Percentiles rank a stretch among this genome's conserved stretches.
Conservation (phyloP, 2,888 invertebrate genomes). For the Lasioglossum villosulum region DNA sequence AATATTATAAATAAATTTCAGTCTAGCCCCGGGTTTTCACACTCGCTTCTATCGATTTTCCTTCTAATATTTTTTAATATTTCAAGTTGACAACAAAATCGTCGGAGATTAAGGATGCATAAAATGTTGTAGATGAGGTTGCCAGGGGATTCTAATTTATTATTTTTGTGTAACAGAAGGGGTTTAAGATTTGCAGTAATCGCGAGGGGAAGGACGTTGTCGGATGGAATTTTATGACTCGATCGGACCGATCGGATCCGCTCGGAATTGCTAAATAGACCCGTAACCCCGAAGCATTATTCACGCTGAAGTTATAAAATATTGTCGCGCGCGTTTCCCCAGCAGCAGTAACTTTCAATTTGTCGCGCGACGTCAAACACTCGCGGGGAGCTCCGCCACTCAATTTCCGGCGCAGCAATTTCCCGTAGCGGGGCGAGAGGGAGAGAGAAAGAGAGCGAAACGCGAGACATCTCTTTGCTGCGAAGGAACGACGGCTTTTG, state of each 20-base stretch:
- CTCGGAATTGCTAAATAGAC: conserved; percentile 19
- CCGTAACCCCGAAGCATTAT: background rate
- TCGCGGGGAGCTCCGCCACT: conserved; percentile 49
- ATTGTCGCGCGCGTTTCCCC: conserved; percentile 17
- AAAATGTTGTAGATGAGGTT: background rate
- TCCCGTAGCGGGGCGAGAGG: conserved; percentile 33
- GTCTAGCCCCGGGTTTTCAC: background rate
- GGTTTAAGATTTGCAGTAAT: background rate
- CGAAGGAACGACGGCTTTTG: conserved; percentile 20
- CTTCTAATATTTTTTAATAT: background rate
- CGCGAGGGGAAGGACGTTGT: background rate
- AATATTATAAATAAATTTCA: background rate
- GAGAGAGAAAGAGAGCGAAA: conserved; percentile 34
- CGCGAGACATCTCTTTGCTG: conserved; percentile 42
- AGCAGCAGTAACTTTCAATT: conserved; percentile 49
- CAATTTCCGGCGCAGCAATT: conserved; percentile 61
- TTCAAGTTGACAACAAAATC: background rate
- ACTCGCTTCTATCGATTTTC: background rate
- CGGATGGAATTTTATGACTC: background rate
- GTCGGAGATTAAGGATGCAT: background rate
- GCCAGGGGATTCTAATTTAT: background rate
- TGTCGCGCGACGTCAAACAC: conserved; percentile 54
- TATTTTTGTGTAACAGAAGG: background rate
- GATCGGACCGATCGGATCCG: conserved; percentile 8
- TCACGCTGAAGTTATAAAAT: conserved; percentile 30